Evolutionary conservation across 2,797 vertebrate species (phyloP).

Genomic region (Gambelia wislizenii): DNA sequence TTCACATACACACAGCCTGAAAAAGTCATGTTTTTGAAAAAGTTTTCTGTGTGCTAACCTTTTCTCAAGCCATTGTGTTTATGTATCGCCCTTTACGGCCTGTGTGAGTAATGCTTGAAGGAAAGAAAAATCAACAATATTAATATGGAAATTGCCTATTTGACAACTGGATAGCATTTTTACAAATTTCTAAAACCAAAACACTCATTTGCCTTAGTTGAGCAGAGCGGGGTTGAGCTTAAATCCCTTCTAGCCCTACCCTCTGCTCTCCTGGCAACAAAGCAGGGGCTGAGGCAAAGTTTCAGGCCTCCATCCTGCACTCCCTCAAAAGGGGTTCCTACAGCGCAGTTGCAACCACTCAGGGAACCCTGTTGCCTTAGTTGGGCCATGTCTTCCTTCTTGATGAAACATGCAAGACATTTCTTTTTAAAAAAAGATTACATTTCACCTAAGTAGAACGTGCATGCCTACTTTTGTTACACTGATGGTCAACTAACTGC

Average conservation of each 20-base stretch:
- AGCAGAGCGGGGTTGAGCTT: too few species aligned
- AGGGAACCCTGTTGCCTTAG: too few species aligned
- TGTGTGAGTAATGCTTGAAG: background rate
- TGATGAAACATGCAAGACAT: background rate
- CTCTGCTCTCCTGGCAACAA: too few species aligned
- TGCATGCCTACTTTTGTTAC: background rate
- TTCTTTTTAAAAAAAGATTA: background rate
- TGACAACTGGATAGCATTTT: background rate
- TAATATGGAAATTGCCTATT: background rate
- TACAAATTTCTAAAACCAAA: background rate
- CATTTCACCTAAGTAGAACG: background rate
- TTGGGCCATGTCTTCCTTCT: background rate
- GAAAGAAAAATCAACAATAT: background rate
- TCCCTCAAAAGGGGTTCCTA: too few species aligned
- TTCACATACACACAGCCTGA: too few species aligned
- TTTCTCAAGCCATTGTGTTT: background rate
- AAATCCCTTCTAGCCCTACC: too few species aligned
- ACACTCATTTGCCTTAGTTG: background rate
- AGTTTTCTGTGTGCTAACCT: background rate
- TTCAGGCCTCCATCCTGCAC: too few species aligned
- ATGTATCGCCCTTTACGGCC: background rate
- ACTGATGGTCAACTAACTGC: too few species aligned
- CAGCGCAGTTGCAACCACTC: too few species aligned
- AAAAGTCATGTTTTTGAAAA: background rate
- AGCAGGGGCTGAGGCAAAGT: too few species aligned